phyloP scores from a whole-genome alignment of 2,113 vertebrate species.

The Notothenia coriiceps region DNA sequence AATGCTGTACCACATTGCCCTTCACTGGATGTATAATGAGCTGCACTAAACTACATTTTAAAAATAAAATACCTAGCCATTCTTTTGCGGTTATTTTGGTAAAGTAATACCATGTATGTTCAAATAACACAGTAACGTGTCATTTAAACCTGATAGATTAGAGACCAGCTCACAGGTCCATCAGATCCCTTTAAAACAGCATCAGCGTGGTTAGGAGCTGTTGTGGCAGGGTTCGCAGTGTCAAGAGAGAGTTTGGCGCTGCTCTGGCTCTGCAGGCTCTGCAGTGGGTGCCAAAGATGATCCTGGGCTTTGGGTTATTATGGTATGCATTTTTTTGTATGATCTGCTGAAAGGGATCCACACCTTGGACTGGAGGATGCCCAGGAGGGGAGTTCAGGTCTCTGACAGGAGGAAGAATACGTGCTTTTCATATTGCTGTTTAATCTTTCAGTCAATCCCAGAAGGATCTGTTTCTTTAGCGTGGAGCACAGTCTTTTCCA shows the following conservation, averaged over 20 bases:
- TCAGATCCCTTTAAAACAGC: neutral
- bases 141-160: neutral
- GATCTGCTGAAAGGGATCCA: neutral
- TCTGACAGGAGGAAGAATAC: neutral
- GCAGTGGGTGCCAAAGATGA: constrained; percentile 13
- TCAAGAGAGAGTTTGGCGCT: constrained; percentile 25
- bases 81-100: no score
- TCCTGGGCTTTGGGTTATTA: neutral
- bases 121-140: neutral
- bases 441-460: neutral
- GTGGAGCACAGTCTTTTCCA: neutral
- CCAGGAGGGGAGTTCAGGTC: neutral
- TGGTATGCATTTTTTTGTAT: neutral
- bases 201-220: constrained; percentile 15
- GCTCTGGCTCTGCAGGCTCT: constrained; percentile 27
- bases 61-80: no score
- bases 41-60: no score
- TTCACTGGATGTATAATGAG: no score
- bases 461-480: neutral
- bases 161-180: no score
- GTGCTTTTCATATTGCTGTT: neutral
- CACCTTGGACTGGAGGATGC: neutral
- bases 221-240: constrained; percentile 28
- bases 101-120: neutral
- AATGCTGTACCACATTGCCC: no score